These are phyloP conservation scores for Callipepla squamata DNA, from an alignment of 2,113 vertebrate genomes.

Conservation along the genomic window DNA sequence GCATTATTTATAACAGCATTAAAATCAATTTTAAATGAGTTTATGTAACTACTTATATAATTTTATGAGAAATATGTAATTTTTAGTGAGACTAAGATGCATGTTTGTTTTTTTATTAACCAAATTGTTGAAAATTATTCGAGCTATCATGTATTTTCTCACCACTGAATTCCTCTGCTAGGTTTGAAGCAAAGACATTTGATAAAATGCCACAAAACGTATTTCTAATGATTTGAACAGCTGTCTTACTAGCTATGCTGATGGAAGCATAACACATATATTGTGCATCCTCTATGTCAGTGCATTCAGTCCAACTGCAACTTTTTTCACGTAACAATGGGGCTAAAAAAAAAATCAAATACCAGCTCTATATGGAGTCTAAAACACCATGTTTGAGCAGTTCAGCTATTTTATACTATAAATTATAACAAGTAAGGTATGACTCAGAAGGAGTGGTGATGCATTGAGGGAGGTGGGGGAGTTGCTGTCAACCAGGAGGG, in stretches of 20 bases:
- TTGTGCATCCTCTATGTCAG: too few species aligned
- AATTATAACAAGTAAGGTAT: neutral
- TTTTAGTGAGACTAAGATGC: neutral
- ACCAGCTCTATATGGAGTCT: neutral
- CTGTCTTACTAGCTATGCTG: neutral
- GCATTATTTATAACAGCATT: constrained; percentile 8
- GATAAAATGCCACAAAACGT: neutral
- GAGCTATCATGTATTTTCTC: neutral
- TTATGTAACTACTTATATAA: neutral
- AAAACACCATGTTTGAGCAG: neutral
- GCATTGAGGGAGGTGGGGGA: too few species aligned
- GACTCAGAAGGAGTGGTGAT: too few species aligned
- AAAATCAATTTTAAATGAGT: neutral
- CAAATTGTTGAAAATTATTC: neutral
- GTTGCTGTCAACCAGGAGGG: too few species aligned
- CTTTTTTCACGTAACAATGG: neutral
- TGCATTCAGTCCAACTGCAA: neutral
- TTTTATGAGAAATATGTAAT: neutral
- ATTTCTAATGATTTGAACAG: neutral
- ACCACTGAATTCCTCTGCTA: neutral
- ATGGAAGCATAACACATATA: neutral
- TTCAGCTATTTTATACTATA: neutral
- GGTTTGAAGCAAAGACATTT: neutral
- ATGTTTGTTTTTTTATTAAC: neutral
- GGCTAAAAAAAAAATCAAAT: neutral